Conservation (phyloP, 2,888 invertebrate genomes). For the Drosophila colorata region DNA sequence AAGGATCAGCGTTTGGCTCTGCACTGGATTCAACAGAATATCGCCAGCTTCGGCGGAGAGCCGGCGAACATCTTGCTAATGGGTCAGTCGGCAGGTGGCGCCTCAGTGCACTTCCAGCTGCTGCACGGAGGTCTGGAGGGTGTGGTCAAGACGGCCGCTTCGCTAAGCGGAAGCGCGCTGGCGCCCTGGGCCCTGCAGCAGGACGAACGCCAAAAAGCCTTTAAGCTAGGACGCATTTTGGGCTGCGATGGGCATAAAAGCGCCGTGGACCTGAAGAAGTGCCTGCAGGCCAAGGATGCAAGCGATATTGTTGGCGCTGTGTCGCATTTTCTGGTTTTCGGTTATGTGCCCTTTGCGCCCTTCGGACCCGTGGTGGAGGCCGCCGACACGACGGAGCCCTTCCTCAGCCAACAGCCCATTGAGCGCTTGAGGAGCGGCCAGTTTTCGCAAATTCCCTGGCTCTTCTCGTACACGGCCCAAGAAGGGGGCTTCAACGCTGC, state of each 20-base stretch:
- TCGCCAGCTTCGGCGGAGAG: conserved; percentile 83
- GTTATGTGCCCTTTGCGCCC: conserved; percentile 90
- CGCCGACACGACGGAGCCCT: conserved; percentile 86
- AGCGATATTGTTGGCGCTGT: conserved; percentile 26
- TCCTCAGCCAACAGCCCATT: conserved; percentile 89
- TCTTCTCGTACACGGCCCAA: conserved; percentile 86
- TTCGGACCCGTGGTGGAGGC: conserved; percentile 91
- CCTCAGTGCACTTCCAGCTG: conserved; percentile 90
- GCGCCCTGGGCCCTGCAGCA: conserved; percentile 87
- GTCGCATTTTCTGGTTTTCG: conserved; percentile 84
- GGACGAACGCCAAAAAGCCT: conserved; percentile 87
- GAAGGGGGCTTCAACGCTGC: conserved; percentile 39
- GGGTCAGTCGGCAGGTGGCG: conserved; percentile 91
- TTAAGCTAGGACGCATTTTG: conserved; percentile 86
- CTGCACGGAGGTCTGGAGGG: conserved; percentile 73
- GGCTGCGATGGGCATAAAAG: conserved; percentile 87
- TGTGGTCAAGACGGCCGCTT: conserved; percentile 76
- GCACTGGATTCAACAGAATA: conserved; percentile 54
- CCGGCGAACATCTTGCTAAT: conserved; percentile 89
- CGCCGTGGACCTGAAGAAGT: conserved; percentile 86
- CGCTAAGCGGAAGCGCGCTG: conserved; percentile 90
- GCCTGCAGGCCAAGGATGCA: conserved; percentile 20
- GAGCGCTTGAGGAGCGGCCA: conserved; percentile 87
- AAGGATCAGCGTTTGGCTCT: conserved; percentile 60
- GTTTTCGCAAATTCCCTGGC: conserved; percentile 89